phyloP scores from a whole-genome alignment of 2,113 vertebrate genomes.

The Serinus canaria region DNA sequence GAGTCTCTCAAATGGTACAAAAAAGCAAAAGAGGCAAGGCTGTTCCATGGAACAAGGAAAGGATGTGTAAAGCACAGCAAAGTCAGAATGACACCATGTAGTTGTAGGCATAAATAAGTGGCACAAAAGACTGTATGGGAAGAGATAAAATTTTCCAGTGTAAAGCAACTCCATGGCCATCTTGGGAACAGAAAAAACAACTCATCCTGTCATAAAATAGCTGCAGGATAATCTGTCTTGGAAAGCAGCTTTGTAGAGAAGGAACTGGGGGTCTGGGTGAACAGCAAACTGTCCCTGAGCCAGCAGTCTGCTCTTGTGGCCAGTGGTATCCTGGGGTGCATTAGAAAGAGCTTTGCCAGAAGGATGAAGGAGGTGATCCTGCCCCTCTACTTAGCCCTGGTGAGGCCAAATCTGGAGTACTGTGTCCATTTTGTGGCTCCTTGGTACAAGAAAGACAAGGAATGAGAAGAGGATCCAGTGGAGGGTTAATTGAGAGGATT shows the following conservation, averaged over 20 bases:
- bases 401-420: not conserved
- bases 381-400: not conserved
- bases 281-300: not conserved
- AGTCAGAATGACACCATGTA: not conserved
- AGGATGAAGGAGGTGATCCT: not conserved
- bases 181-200: not conserved
- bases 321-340: not conserved
- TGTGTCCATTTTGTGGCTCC: not conserved
- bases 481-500: not conserved
- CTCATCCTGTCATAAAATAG: not conserved
- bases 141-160: not conserved
- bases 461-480: not conserved
- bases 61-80: not conserved
- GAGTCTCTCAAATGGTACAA: not conserved
- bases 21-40: not conserved
- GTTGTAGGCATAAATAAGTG: not conserved
- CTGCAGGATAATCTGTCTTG: not conserved
- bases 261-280: not conserved
- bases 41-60: not conserved
- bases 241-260: not conserved
- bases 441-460: not conserved
- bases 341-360: not conserved
- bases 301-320: too few relatives aligned
- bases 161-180: not conserved
- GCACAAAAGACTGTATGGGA: not conserved